Conservation (phyloP, 1,140 invertebrate genomes). For the Formica selysi region DNA sequence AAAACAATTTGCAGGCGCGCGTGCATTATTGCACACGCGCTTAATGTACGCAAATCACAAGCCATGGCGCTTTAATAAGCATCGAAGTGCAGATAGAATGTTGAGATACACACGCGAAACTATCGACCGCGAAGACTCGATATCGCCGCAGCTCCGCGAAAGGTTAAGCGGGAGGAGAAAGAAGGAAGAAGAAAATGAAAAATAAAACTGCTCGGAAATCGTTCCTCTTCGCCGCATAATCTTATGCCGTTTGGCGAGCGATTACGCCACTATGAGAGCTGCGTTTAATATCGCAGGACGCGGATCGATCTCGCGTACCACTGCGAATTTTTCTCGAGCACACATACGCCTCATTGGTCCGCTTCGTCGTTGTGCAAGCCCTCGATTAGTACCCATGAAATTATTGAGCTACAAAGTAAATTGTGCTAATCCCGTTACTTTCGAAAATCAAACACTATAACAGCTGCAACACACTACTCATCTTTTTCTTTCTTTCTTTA, state of each 20-base stretch:
- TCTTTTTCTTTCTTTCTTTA: neutral
- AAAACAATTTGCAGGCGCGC: conserved; percentile 43
- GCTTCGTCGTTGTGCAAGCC: conserved; percentile 15
- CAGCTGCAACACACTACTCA: neutral
- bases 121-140: conserved; percentile 26
- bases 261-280: conserved; percentile 24
- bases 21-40: neutral
- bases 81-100: conserved; percentile 43
- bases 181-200: conserved; percentile 19
- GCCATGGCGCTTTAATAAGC: conserved; percentile 46
- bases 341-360: conserved; percentile 10
- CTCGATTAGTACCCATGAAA: conserved; percentile 40
- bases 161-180: conserved; percentile 36
- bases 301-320: conserved; percentile 22
- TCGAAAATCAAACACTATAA: conserved; percentile 3
- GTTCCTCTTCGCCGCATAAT: conserved; percentile 50
- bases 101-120: conserved; percentile 47
- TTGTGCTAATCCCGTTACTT: conserved; percentile 10
- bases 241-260: conserved; percentile 39
- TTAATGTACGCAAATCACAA: conserved; percentile 48
- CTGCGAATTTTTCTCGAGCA: conserved; percentile 25
- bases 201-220: conserved; percentile 27
- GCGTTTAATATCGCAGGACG: conserved; percentile 46
- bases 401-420: conserved; percentile 8
- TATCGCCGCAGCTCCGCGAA: conserved; percentile 25